Evolutionary conservation across 2,888 invertebrate genomes (phyloP), one percentile per base, ranked within the genome.

Genomic region (Meganola albula): DNA sequence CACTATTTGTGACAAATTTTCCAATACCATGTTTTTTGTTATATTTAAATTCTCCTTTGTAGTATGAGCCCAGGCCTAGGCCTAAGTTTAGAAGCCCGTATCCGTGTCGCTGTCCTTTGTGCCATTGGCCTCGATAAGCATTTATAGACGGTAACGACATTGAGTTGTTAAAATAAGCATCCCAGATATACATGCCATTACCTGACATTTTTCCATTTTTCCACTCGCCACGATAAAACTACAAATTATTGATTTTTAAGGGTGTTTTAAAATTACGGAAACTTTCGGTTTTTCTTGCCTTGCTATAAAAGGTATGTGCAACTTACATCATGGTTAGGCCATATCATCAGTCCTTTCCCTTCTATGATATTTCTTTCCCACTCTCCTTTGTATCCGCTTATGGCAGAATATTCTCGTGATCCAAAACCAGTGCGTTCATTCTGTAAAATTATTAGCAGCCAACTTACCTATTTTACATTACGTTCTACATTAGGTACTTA

Each of bases 181-280:
- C 75, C 90, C 90, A 90, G 28, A 84, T 79, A 41, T 90, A 90
- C 39, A 87, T 82, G 1, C 90, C 90, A 37, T 84, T 79, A 31
- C 90, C 90, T 34, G 87, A 71, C 78, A 88, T 88, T 1, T 75
- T 63, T 13, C 88, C 88, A 32, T 84, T 73, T 47, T 72, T 66
- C 90, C 90, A 90, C 41, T 86, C 79, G 0, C 90, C 90, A 38
- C 69, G 79, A 57, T 90, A 90, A 61, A 83, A 84, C 89, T 89
- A 48, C 21, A 69, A 35, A 33, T 24, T 29, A 27, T n/a, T n/a
- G n/a, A n/a, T n/a, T n/a, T n/a, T n/a, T n/a, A 11, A 10, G 10
- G 7, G 8, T 10, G n/a, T 4, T 22, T 23, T 18, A n/a, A 3
- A 16, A 12, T 14, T 1, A 31, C 13, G 20, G 1, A 14, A 12